phyloP scores from a whole-genome alignment of 2,797 vertebrate species.

The Sebastolobus altivelis region DNA sequence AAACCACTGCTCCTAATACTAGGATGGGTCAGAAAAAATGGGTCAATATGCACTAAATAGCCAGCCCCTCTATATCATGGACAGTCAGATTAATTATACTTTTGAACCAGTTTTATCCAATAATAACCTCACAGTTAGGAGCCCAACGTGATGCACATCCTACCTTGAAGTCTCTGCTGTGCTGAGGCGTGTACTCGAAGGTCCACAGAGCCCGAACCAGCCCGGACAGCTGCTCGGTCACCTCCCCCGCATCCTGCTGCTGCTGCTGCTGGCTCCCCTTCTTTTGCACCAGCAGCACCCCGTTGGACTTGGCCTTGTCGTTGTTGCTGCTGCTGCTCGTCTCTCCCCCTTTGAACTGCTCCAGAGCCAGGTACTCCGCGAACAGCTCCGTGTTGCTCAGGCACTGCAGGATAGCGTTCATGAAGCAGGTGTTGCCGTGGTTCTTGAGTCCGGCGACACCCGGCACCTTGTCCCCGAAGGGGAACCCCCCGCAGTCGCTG shows the following conservation, averaged over 20 bases:
- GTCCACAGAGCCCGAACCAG: slow-evolving; percentile 97
- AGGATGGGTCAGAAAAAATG: not conserved
- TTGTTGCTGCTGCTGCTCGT: slow-evolving; percentile 61
- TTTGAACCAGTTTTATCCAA: not conserved
- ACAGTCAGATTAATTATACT: not conserved
- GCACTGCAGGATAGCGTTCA: slow-evolving; percentile 99
- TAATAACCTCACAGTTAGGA: not conserved
- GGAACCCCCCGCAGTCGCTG: slow-evolving; percentile 87
- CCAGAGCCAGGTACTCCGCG: slow-evolving; percentile 95
- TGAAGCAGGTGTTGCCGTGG: slow-evolving; percentile 99
- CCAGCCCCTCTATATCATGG: not conserved
- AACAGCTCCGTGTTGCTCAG: slow-evolving; percentile 99
- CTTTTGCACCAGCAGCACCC: slow-evolving; percentile 80
- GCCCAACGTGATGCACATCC: slow-evolving; percentile 37
- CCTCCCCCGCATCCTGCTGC: slow-evolving; percentile 87
- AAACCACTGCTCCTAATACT: not conserved
- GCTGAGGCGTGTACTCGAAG: slow-evolving; percentile 97
- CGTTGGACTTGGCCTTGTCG: slow-evolving; percentile 82
- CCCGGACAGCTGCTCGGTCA: slow-evolving; percentile 96
- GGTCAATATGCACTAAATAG: not conserved
- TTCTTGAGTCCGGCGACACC: slow-evolving; percentile 96
- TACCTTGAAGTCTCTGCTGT: slow-evolving; percentile 98
- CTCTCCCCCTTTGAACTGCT: slow-evolving; percentile 89
- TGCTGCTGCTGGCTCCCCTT: slow-evolving; percentile 69
- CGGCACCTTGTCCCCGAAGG: slow-evolving; percentile 87